Evolutionary conservation across 2,797 vertebrate species (phyloP).

Genomic region (Percopsis omiscomaycus): DNA sequence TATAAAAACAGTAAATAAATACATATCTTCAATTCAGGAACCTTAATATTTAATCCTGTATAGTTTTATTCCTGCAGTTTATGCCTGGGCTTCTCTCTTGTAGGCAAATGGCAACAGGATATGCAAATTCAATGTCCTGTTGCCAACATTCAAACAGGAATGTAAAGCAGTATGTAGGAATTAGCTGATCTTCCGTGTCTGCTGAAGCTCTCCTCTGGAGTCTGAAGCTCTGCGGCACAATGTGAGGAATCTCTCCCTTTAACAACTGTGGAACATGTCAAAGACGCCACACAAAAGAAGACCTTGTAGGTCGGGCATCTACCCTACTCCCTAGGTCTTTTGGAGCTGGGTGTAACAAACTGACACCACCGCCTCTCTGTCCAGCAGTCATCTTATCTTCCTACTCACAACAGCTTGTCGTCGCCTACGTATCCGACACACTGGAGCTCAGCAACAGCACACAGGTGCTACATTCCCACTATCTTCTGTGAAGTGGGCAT

Average conservation of each 20-base stretch:
- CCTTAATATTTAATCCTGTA: too few relatives aligned
- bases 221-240: constrained; percentile 43
- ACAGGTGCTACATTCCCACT: constrained; percentile 62
- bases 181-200: constrained; percentile 27
- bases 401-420: constrained; percentile 42
- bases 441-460: constrained; percentile 49
- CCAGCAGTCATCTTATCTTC: constrained; percentile 41
- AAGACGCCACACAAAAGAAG: neutral
- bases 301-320: neutral
- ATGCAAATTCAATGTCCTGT: constrained; percentile 39
- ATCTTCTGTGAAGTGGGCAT: constrained; percentile 19
- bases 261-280: constrained; percentile 51
- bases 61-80: neutral
- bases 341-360: constrained; percentile 41
- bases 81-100: neutral
- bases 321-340: constrained; percentile 8
- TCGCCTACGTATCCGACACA: constrained; percentile 46
- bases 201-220: constrained; percentile 40
- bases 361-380: constrained; percentile 56
- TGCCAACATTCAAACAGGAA: constrained; percentile 47
- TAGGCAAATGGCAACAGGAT: constrained; percentile 44
- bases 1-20: too few relatives aligned
- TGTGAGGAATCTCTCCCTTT: constrained; percentile 63
- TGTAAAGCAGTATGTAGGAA: constrained; percentile 29
- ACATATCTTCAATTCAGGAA: too few relatives aligned